Base-by-base conservation (phyloP, 2,888 invertebrate species). In the Priocnemis perturbator region DNA sequence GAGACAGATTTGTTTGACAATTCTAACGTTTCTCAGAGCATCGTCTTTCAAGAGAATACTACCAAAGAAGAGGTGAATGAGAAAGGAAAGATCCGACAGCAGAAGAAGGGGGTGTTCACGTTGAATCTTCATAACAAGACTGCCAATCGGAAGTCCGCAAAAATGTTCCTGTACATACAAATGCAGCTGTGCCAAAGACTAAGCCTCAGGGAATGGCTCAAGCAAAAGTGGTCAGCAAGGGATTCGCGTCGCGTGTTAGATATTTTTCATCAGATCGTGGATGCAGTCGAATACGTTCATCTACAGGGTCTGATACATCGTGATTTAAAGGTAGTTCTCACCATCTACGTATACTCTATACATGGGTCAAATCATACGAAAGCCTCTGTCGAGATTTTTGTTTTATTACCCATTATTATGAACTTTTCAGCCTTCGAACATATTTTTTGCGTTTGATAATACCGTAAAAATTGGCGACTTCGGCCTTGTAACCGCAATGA, bases 381-480 rank as follows among this genome's bases (percentile, higher is more conserved):
- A 15, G 20, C 20, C 23, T 26, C 15, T 58, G 15, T 19, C 19
- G 30, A 55, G 52, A 14, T 30, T 62, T 58, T 17, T 30, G 7
- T 30, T n/a, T n/a, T 53, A 19, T 9, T 17, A 23, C 19, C 15
- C 20, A 15, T n/a, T 20, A 53, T 2, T 57, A 48, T n/a, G 15
- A 44, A n/a, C 15, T 47, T 84, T 83, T 76, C 86, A 94, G 93
- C 96, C 97, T 0, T 95, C 96, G 72, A 97, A 97, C 87, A 96
- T 97, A 81, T 97, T 99, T 90, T 98, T 99, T 89, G 95, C 97
- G 0, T 91, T 94, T 76, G 96, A 98, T 88, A 96, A 96, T 0
- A 92, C 93, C 83, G 94, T 99, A 9, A 99, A 99, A 91, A 96
- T 99, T 64, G 99, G 99, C 0, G 99, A 99, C 90, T 99, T 99